Evolutionary conservation across 2,113 vertebrate species (phyloP).

Genomic region (Tautogolabrus adspersus): DNA sequence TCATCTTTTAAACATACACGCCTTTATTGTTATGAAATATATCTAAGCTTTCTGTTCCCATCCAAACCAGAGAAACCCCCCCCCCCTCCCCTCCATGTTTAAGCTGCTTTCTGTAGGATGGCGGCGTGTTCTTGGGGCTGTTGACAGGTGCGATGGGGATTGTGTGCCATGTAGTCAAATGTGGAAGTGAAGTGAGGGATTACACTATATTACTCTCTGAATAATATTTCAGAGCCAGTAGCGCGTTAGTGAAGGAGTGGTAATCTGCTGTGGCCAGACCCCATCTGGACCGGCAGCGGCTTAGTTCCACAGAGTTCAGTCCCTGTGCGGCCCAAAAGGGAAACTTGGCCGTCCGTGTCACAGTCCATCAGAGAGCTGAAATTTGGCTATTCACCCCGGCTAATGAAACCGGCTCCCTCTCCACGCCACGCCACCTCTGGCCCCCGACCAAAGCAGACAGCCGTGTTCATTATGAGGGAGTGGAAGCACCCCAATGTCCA

Average conservation of each 20-base stretch:
- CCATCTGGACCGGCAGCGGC: slow-evolving; percentile 78
- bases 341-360: slow-evolving; percentile 75
- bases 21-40: not conserved
- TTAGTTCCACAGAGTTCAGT: slow-evolving; percentile 74
- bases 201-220: slow-evolving; percentile 74
- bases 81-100: slow-evolving; percentile 2
- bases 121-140: slow-evolving; percentile 27
- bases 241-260: slow-evolving; percentile 51
- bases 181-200: slow-evolving; percentile 69
- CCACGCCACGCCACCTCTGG: slow-evolving; percentile 58
- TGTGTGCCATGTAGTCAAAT: slow-evolving; percentile 67
- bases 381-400: slow-evolving; percentile 75
- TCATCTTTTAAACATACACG: too few species aligned
- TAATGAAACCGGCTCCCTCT: slow-evolving; percentile 74
- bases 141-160: slow-evolving; percentile 73
- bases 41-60: slow-evolving; percentile 7
- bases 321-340: slow-evolving; percentile 52
- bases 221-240: slow-evolving; percentile 67
- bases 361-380: slow-evolving; percentile 80
- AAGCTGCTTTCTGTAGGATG: slow-evolving; percentile 31
- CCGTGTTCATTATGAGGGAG: slow-evolving; percentile 73
- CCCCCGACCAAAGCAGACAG: slow-evolving; percentile 65
- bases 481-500: slow-evolving; percentile 62
- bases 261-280: slow-evolving; percentile 75
- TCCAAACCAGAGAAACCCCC: slow-evolving; percentile 1